Conservation (phyloP, 2,888 invertebrate species). For the Chelonus formosanus region DNA sequence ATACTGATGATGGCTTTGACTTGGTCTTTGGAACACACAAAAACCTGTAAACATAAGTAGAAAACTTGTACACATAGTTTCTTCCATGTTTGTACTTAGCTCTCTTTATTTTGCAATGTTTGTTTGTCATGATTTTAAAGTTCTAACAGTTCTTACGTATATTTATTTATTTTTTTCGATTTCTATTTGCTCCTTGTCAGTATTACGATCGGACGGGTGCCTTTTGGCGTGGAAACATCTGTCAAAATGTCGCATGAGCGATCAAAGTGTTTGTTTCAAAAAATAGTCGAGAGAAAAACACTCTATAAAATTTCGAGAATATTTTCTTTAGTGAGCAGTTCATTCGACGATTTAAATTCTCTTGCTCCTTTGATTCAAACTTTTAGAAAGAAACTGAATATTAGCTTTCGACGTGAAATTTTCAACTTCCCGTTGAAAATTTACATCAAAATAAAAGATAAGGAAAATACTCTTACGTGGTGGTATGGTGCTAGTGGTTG, state of each 20-base stretch:
- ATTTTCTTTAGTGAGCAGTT: conserved; percentile 27
- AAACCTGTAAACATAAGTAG: conserved; percentile 69
- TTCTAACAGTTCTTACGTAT: conserved; percentile 16
- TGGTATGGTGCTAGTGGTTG: conserved; percentile 63
- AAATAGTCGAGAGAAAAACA: background rate
- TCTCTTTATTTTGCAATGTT: too few relatives aligned
- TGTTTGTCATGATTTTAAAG: conserved; percentile 7
- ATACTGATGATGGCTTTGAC: conserved; percentile 84
- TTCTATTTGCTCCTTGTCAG: conserved; percentile 32
- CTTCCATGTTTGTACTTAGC: too few relatives aligned
- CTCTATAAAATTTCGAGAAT: conserved; percentile 25
- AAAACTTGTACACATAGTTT: conserved; percentile 6
- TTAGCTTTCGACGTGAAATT: conserved; percentile 23
- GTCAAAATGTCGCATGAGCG: conserved; percentile 32
- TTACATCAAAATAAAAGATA: conserved; percentile 3
- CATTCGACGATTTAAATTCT: conserved; percentile 11
- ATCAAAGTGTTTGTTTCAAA: conserved; percentile 32
- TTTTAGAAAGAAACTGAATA: conserved; percentile 20
- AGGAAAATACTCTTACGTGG: conserved; percentile 62
- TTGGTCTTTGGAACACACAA: conserved; percentile 84
- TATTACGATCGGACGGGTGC: conserved; percentile 34
- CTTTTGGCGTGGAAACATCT: conserved; percentile 33
- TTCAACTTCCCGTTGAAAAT: conserved; percentile 16
- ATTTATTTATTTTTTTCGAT: conserved; percentile 34
- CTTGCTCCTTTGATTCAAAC: conserved; percentile 12